Evolutionary conservation across 2,797 vertebrate genomes (phyloP), one percentile per base, ranked within the genome.

Genomic region (Emydoidea blandingii): DNA sequence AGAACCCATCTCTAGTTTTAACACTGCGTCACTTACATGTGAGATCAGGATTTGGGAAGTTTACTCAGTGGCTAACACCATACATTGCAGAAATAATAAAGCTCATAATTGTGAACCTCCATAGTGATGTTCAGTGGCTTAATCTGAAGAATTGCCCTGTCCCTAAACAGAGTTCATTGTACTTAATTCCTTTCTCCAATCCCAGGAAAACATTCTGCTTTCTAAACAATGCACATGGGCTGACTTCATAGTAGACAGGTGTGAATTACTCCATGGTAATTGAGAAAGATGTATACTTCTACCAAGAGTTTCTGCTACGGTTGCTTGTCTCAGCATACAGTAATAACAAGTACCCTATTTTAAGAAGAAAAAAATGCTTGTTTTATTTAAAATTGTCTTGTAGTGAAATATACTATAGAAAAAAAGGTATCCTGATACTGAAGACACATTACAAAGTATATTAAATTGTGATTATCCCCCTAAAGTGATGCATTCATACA

Each of bases 381-480:
- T 31, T n/a, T 81, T 91, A 83, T 34, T 88, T 88, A 96, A 97
- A 47, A 72, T 86, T 95, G 91, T 91, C 87, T 87, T 95, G 68
- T 96, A 93, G 92, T 83, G 83, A 95, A 92, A 52, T 79, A 57
- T 16, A 15, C 76, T 86, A 57, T 62, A 90, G 90, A 87, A 86
- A 93, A 96, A 96, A 96, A 95, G 91, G 89, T 95, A 54, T 37
- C 81, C 90, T 93, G 94, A 92, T 91, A 94, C 82, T 92, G 90
- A 92, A 97, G 79, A 96, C 96, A 92, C 29, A 92, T 94, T 95
- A 95, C 85, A 92, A 88, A 81, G 95, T 89, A 79, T 93, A 83
- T 92, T 96, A 65, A 94, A 90, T 91, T 95, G 91, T 92, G 96
- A 97, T 97, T 96, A 96, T 94, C 72, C 62, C 94, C 18, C 90